Conservation (phyloP, 2,113 vertebrate genomes). For the Sceloporus tristichus region DNA sequence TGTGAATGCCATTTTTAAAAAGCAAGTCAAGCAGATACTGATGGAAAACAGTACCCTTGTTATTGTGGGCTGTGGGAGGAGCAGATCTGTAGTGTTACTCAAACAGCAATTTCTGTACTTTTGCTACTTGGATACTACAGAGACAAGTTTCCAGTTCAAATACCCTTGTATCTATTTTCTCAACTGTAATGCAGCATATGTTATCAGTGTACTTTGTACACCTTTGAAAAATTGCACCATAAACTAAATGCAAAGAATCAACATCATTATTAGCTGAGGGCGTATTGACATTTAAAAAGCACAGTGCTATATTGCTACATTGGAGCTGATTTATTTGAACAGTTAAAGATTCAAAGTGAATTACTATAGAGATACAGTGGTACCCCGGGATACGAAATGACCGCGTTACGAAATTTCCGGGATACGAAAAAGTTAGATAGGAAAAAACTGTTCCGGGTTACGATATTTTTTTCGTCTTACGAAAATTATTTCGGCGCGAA, state of each 20-base stretch:
- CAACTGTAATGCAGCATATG: neutral
- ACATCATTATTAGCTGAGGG: neutral
- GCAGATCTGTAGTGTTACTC: neutral
- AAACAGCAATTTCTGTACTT: neutral
- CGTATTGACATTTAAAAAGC: neutral
- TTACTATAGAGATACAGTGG: neutral
- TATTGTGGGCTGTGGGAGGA: neutral
- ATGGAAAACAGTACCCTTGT: neutral
- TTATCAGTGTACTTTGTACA: constrained; percentile 19
- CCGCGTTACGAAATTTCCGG: too few species aligned
- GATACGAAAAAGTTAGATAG: too few species aligned
- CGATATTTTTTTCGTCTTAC: too few species aligned
- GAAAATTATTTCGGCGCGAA: too few species aligned
- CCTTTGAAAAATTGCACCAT: neutral
- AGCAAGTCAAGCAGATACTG: neutral
- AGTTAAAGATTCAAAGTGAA: neutral
- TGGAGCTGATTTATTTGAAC: neutral
- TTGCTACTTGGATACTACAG: neutral
- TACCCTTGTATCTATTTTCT: neutral
- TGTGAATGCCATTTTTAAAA: neutral
- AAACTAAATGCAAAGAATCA: constrained; percentile 9
- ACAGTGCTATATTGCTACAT: neutral
- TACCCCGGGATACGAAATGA: too few species aligned
- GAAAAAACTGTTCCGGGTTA: too few species aligned
- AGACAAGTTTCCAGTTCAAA: neutral